A percentile compares a stretch with the other conserved stretches of the same genome.
Conservation (phyloP, 2,888 invertebrate species). For the Torymus texanus region DNA sequence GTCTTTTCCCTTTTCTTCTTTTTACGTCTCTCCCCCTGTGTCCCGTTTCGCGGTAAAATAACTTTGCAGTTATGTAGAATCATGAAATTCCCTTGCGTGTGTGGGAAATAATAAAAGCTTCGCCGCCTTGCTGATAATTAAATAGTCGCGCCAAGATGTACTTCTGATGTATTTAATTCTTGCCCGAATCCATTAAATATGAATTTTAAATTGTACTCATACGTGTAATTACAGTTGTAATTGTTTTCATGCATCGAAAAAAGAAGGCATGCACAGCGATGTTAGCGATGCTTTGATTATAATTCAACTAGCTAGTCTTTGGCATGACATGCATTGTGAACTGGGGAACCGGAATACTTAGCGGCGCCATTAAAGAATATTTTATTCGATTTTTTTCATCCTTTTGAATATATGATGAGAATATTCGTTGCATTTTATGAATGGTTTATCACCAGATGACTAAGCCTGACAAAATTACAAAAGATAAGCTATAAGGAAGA, state of each 20-base stretch:
- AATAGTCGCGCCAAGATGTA: constrained; percentile 59
- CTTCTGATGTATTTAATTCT: constrained; percentile 11
- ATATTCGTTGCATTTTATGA: neutral
- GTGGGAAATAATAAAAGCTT: constrained; percentile 19
- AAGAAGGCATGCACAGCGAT: neutral
- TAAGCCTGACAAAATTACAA: neutral
- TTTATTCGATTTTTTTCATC: constrained; percentile 4
- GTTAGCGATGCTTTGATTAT: too few species aligned
- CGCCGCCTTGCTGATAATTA: constrained; percentile 42
- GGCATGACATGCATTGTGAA: too few species aligned
- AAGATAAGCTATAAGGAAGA: too few species aligned
- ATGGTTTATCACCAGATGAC: neutral
- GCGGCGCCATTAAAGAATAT: too few species aligned
- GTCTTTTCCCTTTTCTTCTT: neutral
- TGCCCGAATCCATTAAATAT: constrained; percentile 4
- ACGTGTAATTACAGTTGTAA: constrained; percentile 16
- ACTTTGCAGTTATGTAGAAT: constrained; percentile 22
- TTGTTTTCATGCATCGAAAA: constrained; percentile 1
- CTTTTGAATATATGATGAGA: neutral
- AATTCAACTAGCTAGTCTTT: too few species aligned
- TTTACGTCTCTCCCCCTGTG: neutral
- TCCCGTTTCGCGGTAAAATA: constrained; percentile 22
- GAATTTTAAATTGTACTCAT: neutral
- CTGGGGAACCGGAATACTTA: too few species aligned
- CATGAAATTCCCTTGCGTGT: constrained; percentile 7